These are phyloP conservation scores for Chesias legatella DNA, from an alignment of 2,888 invertebrate species.

Conservation along the genomic window DNA sequence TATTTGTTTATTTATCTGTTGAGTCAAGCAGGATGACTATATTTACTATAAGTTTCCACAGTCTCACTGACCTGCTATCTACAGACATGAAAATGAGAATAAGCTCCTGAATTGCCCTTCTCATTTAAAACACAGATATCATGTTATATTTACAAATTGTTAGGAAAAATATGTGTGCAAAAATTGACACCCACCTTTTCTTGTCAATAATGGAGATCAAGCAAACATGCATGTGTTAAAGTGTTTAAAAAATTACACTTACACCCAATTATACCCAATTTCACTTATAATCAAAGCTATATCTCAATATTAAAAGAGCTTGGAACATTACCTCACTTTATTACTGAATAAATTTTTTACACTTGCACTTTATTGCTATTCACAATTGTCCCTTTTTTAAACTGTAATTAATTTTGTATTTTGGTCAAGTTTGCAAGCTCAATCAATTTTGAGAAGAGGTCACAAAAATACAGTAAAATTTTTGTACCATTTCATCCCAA, in stretches of 20 bases:
- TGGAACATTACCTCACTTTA: background rate
- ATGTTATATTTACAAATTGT: background rate
- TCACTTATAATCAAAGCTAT: conserved; percentile 6
- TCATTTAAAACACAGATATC: background rate
- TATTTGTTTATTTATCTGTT: no score
- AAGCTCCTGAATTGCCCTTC: background rate
- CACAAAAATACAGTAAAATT: conserved; percentile 41
- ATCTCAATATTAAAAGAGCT: conserved; percentile 11
- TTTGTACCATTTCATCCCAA: conserved; percentile 77
- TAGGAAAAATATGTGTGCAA: background rate
- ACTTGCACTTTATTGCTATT: no score
- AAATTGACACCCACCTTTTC: no score
- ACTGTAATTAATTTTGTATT: no score
- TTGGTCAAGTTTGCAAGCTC: conserved; percentile 21
- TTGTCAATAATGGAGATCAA: no score
- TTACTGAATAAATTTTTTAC: no score
- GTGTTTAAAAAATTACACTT: no score
- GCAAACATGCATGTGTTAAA: no score
- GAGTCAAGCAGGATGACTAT: no score
- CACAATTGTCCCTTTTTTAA: no score
- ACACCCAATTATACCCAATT: conserved; percentile 1
- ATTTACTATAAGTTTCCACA: background rate
- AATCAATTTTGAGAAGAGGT: conserved; percentile 14
- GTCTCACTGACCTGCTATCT: background rate
- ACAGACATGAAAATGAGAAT: background rate